phyloP scores from a whole-genome alignment of 2,113 vertebrate species.

The Capricornis sumatraensis region DNA sequence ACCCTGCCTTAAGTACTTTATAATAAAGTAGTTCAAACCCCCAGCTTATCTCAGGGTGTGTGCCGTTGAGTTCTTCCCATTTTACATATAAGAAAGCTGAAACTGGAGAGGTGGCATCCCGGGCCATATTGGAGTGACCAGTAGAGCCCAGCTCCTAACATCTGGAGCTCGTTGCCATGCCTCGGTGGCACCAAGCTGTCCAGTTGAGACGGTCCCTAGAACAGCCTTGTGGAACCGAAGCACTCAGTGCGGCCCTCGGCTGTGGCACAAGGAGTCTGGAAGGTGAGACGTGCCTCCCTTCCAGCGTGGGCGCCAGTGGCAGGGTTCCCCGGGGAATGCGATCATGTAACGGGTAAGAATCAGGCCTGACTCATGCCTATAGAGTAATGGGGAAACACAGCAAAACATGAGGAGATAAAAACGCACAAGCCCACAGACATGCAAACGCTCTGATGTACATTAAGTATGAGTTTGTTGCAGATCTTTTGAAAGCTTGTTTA shows the following conservation, averaged over 20 bases:
- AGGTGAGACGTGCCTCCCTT: not conserved
- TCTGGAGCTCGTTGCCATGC: not conserved
- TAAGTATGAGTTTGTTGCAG: not conserved
- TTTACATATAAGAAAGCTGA: not conserved
- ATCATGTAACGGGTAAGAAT: not conserved
- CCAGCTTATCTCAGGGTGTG: not conserved
- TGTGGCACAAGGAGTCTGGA: not conserved
- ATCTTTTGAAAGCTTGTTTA: not conserved
- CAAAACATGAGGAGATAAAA: not conserved
- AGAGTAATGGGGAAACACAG: not conserved
- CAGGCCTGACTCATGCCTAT: not conserved
- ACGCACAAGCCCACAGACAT: not conserved
- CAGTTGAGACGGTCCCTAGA: not conserved
- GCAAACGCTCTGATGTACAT: not conserved
- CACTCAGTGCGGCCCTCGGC: rapidly evolving
- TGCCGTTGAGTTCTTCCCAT: not conserved
- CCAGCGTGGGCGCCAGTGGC: rapidly evolving
- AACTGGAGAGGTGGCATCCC: not conserved
- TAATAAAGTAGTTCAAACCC: not conserved
- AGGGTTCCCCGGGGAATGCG: not conserved
- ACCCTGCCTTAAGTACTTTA: not conserved
- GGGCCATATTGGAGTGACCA: not conserved
- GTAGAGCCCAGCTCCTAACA: not conserved
- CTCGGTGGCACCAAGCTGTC: not conserved
- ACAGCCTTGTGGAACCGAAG: not conserved